Conservation (phyloP, 2,888 invertebrate species). For the Reticulitermes lucifugus region DNA sequence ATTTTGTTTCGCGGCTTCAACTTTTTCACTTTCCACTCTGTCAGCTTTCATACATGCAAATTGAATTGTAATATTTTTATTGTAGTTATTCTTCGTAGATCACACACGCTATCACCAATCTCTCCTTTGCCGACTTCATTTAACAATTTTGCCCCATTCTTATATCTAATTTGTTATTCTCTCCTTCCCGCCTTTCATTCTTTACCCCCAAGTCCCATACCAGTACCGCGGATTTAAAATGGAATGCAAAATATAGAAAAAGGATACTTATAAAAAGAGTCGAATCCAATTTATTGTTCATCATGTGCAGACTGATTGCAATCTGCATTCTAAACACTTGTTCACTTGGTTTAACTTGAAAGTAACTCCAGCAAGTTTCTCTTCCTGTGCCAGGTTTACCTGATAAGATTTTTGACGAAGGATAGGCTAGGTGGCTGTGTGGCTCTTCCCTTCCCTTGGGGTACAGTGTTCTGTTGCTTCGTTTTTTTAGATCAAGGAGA, state of each 20-base stretch:
- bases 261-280: conserved; percentile 23
- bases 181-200: neutral
- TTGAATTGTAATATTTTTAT: conserved; percentile 35
- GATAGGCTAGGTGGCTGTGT: neutral
- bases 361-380: neutral
- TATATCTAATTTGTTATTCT: neutral
- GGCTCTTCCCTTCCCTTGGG: conserved; percentile 18
- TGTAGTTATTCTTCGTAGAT: neutral
- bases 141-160: conserved; percentile 4
- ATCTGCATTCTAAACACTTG: conserved; percentile 40
- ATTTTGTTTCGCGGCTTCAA: neutral
- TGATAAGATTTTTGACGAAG: conserved; percentile 12
- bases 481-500: conserved; percentile 22
- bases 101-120: neutral
- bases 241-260: neutral
- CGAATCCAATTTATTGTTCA: conserved; percentile 36
- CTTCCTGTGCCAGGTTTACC: conserved; percentile 6
- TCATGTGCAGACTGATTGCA: conserved; percentile 32
- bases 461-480: conserved; percentile 10
- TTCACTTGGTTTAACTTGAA: conserved; percentile 26
- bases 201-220: neutral
- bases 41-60: conserved; percentile 36
- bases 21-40: conserved; percentile 11
- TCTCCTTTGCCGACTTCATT: conserved; percentile 13
- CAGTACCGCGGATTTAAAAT: conserved; percentile 15